Evolutionary conservation across 2,113 vertebrate genomes (phyloP).

Genomic region (Nycticebus coucang): DNA sequence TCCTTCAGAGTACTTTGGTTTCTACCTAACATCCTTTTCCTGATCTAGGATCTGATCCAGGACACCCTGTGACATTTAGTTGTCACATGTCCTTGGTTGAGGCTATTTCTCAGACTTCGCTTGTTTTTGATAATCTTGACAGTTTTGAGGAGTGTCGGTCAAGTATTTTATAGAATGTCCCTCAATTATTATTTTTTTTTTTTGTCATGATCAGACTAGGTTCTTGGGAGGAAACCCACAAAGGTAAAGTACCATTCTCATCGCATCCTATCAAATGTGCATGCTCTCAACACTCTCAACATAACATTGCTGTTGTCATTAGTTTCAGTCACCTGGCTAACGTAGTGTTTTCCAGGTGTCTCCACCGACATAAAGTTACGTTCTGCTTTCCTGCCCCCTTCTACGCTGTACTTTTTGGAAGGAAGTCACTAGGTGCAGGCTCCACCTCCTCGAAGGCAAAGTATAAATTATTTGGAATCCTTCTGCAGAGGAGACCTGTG

Average conservation of each 20-base stretch:
- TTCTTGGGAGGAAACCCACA: not conserved
- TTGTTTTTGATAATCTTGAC: not conserved
- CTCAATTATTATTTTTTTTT: not conserved
- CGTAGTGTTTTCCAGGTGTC: not conserved
- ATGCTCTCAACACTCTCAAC: not conserved
- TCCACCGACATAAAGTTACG: not conserved
- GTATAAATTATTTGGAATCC: not conserved
- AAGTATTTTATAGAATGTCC: not conserved
- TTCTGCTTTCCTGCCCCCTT: no score
- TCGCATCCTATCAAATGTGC: not conserved
- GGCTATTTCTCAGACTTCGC: not conserved
- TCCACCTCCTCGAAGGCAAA: not conserved
- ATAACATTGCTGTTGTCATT: accelerated
- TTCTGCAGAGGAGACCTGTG: not conserved
- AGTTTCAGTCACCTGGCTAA: not conserved
- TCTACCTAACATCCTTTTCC: no score
- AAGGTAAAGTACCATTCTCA: not conserved
- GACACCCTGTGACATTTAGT: not conserved
- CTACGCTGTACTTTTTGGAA: not conserved
- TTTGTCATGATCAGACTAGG: not conserved
- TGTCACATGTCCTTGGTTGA: not conserved
- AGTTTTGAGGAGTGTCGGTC: not conserved
- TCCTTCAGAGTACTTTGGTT: not conserved
- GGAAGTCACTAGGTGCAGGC: not conserved
- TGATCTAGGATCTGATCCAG: not conserved